Conservation (phyloP, 2,113 vertebrate genomes). For the Acrocephalus arundinaceus region DNA sequence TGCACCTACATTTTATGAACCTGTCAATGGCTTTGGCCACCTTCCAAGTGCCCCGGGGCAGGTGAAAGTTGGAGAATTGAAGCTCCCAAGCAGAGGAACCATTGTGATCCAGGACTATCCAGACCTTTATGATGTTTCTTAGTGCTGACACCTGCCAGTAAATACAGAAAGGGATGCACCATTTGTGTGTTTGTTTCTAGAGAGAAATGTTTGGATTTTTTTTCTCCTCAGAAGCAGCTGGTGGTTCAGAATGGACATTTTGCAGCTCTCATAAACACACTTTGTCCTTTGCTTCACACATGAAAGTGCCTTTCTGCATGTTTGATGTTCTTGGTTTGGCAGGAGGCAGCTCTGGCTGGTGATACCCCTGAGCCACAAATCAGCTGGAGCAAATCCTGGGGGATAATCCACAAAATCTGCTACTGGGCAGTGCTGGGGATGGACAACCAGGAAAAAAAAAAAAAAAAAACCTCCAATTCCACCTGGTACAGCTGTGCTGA, state of each 20-base stretch:
- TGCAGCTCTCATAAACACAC: background rate
- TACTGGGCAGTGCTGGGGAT: background rate
- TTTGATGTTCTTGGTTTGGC: slow-evolving; percentile 52
- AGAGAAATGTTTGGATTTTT: background rate
- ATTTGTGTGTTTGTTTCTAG: background rate
- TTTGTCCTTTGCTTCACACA: background rate
- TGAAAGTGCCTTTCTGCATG: slow-evolving; percentile 25
- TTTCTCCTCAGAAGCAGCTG: background rate
- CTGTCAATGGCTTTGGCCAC: slow-evolving; percentile 5
- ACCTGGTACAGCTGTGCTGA: background rate
- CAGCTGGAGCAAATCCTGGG: slow-evolving; percentile 6
- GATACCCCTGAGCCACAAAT: background rate
- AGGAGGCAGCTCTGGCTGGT: background rate
- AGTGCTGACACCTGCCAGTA: slow-evolving; percentile 11
- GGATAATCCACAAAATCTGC: background rate
- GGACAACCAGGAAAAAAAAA: background rate
- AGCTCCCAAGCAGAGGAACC: background rate
- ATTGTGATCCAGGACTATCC: background rate
- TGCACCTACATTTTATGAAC: slow-evolving; percentile 16
- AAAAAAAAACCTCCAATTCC: background rate
- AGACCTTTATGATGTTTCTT: background rate
- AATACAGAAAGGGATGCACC: background rate
- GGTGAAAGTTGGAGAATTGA: background rate
- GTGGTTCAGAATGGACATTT: background rate
- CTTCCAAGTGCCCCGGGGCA: background rate